These are phyloP conservation scores for Hofmannophila pseudospretella DNA, from an alignment of 2,888 invertebrate genomes.

Conservation along the genomic window DNA sequence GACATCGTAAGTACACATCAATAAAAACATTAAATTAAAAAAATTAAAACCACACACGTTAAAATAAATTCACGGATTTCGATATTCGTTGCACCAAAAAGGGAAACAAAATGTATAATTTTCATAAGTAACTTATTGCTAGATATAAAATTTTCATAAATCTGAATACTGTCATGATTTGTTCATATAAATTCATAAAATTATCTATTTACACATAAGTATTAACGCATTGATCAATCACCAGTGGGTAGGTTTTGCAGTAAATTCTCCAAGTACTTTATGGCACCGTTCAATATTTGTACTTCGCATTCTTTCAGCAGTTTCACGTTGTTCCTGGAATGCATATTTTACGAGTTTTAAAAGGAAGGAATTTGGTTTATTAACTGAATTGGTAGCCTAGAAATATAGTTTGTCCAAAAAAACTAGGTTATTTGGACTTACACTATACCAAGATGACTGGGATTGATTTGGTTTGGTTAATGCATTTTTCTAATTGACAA, in stretches of 20 bases:
- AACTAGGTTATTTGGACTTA: too few species aligned
- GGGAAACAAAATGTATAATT: not conserved
- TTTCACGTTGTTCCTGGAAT: conserved; percentile 56
- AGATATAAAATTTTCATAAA: not conserved
- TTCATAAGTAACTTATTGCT: not conserved
- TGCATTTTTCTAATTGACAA: too few species aligned
- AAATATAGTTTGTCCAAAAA: too few species aligned
- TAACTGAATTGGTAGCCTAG: too few species aligned
- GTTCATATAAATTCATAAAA: conserved; percentile 13
- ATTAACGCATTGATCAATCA: not conserved
- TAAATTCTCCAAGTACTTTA: conserved; percentile 48
- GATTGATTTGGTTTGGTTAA: too few species aligned
- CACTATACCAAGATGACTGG: too few species aligned
- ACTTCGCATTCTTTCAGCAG: conserved; percentile 65
- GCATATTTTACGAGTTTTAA: conserved; percentile 10
- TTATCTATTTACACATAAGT: not conserved
- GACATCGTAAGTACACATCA: not conserved
- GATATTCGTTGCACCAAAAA: not conserved
- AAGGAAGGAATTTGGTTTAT: too few species aligned
- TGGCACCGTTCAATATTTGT: conserved; percentile 62
- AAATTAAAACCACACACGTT: conserved; percentile 1
- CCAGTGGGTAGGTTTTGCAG: conserved; percentile 42
- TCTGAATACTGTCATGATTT: conserved; percentile 24
- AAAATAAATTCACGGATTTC: not conserved
- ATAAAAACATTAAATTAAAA: not conserved